Evolutionary conservation across 1,140 invertebrate species (phyloP).

Genomic region (Achatina immaculata): DNA sequence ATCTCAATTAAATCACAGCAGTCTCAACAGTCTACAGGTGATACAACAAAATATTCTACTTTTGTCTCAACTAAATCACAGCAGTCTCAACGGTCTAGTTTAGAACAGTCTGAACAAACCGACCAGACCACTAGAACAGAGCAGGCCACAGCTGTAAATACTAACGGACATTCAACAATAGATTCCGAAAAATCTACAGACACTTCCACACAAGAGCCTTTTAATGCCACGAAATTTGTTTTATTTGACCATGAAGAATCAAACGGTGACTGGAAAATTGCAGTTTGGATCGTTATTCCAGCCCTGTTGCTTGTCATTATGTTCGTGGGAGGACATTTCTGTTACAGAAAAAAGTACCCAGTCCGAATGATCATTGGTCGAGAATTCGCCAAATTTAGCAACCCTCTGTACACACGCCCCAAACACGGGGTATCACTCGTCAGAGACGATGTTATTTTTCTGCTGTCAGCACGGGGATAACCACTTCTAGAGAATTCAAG

Average conservation of each 20-base stretch:
- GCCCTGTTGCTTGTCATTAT: conserved; percentile 39
- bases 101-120: too few relatives aligned
- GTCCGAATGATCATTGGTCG: conserved; percentile 67
- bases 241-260: neutral
- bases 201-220: too few relatives aligned
- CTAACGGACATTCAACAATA: too few relatives aligned
- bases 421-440: conserved; percentile 44
- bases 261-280: conserved; percentile 38
- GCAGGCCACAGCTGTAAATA: too few relatives aligned
- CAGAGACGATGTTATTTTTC: conserved; percentile 44
- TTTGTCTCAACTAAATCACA: too few relatives aligned
- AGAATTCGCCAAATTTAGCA: conserved; percentile 69
- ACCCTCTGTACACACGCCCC: conserved; percentile 62
- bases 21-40: too few relatives aligned
- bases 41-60: too few relatives aligned
- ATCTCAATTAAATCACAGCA: too few relatives aligned
- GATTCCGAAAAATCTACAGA: too few relatives aligned
- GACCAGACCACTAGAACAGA: too few relatives aligned
- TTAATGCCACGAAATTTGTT: too few relatives aligned
- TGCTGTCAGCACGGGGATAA: conserved; percentile 14
- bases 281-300: conserved; percentile 44
- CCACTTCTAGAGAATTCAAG: neutral
- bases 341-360: conserved; percentile 66
- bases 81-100: too few relatives aligned
- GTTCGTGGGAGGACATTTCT: conserved; percentile 43